phyloP scores from a whole-genome alignment of 1,140 invertebrate genomes.

The Hylaeus anthracinus region DNA sequence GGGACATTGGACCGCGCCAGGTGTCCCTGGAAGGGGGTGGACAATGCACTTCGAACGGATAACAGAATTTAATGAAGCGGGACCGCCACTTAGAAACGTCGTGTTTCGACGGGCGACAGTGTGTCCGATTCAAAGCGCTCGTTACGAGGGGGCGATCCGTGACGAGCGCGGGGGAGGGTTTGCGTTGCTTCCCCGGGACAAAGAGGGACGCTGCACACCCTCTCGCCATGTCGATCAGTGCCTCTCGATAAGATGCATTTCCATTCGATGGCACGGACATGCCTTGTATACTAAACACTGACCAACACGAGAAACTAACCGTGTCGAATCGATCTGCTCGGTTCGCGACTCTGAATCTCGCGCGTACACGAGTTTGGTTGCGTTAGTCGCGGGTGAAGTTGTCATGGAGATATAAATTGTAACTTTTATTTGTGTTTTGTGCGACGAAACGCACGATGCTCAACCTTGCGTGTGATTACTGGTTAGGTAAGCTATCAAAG shows the following conservation, averaged over 20 bases:
- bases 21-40: conserved; percentile 38
- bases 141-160: conserved; percentile 52
- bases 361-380: too few relatives aligned
- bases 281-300: neutral
- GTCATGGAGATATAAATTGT: too few relatives aligned
- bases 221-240: neutral
- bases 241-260: conserved; percentile 32
- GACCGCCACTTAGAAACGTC: conserved; percentile 50
- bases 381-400: too few relatives aligned
- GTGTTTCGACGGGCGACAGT: conserved; percentile 48
- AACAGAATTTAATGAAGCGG: conserved; percentile 60
- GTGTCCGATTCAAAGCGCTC: conserved; percentile 59
- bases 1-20: conserved; percentile 28
- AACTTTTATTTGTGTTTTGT: too few relatives aligned
- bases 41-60: conserved; percentile 52
- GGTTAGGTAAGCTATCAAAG: too few relatives aligned
- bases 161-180: conserved; percentile 23
- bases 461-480: too few relatives aligned
- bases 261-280: neutral
- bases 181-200: conserved; percentile 27
- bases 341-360: neutral
- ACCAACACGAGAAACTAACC: conserved; percentile 8
- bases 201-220: conserved; percentile 4
- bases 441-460: too few relatives aligned
- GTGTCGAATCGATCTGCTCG: conserved; percentile 18